A percentile compares a stretch with the other conserved stretches of the same genome.
Evolutionary conservation across 2,797 vertebrate species (phyloP).

Genomic region (Amniataba percoides): DNA sequence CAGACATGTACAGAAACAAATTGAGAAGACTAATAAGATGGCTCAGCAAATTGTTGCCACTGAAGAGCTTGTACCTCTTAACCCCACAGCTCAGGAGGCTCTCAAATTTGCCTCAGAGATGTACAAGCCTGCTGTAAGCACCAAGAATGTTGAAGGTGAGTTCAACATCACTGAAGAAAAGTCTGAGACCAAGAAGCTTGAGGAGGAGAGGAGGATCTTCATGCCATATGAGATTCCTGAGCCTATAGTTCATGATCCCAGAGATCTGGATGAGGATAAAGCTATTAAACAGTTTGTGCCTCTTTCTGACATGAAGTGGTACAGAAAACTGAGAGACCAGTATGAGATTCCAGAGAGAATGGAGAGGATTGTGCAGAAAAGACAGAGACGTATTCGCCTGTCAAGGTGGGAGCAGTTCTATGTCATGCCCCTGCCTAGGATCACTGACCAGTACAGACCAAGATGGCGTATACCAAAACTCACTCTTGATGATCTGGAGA

Average conservation of each 20-base stretch:
- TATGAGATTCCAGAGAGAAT: conserved; percentile 94
- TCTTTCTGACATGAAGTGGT: conserved; percentile 99
- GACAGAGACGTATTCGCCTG: conserved; percentile 96
- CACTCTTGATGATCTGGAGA: conserved; percentile 96
- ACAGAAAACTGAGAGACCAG: conserved; percentile 94
- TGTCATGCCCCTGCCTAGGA: conserved; percentile 95
- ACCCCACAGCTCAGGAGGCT: conserved; percentile 94
- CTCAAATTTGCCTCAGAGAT: conserved; percentile 94
- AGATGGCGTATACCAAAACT: conserved; percentile 97
- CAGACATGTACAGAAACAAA: conserved; percentile 91
- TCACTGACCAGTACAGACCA: conserved; percentile 97
- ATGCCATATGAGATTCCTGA: conserved; percentile 98
- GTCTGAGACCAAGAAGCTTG: conserved; percentile 89
- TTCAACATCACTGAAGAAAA: conserved; percentile 90
- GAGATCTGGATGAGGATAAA: conserved; percentile 91
- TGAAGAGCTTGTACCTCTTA: conserved; percentile 89
- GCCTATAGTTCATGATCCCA: conserved; percentile 86
- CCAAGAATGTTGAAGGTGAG: conserved; percentile 96
- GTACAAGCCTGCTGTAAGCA: conserved; percentile 97
- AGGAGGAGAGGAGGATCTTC: conserved; percentile 91
- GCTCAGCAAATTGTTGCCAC: conserved; percentile 92
- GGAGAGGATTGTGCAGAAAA: conserved; percentile 93
- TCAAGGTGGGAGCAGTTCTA: conserved; percentile 99
- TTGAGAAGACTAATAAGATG: conserved; percentile 97
- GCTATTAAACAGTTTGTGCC: conserved; percentile 94